Base-by-base conservation (phyloP, 2,888 invertebrate genomes). In the Parnassius glacialis region DNA sequence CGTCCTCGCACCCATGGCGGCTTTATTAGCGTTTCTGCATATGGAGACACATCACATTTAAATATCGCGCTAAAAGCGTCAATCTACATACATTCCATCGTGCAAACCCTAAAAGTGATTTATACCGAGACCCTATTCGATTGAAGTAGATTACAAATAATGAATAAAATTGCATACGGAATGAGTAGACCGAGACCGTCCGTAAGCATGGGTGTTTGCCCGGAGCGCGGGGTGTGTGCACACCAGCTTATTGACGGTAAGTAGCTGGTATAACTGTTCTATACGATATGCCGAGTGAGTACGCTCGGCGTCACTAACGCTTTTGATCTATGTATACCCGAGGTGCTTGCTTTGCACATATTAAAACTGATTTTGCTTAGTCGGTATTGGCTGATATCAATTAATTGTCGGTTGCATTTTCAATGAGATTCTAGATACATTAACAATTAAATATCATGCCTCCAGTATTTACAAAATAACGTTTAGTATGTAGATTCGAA, bases 131-230 rank as follows among this genome's bases (percentile, higher is more conserved):
- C 86, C 86, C 86, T 85, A 87, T 88, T 86, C 89, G 83, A 90
- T 89, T 90, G 88, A 87, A 90, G 90, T 86, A 86, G 89, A 90
- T 90, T 90, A 90, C 90, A 90, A 90, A 90, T 90, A 90, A 90
- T 90, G 90, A 90, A 90, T 90, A 90, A 90, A 90, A 90, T 90
- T 90, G 90, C 90, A 90, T 90, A 87, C 85, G 87, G 86, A 90
- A 90, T 90, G 90, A 90, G 89, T 79, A 80, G 81, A 84, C 78
- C 78, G 81, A 80, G 81, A 80, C 62, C 62, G 85, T 81, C 85
- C 81, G 85, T 80, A 83, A 84, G 83, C 48, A 64, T 61, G 79
- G 78, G 80, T 88, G 87, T 87, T 88, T 90, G 88, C 78, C 73
- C 75, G 77, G 48, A 7, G 83, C 59, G 76, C 74, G 62, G 68